These are phyloP conservation scores for Atherinosoma microstoma DNA, from an alignment of 2,797 vertebrate species.

Conservation along the genomic window DNA sequence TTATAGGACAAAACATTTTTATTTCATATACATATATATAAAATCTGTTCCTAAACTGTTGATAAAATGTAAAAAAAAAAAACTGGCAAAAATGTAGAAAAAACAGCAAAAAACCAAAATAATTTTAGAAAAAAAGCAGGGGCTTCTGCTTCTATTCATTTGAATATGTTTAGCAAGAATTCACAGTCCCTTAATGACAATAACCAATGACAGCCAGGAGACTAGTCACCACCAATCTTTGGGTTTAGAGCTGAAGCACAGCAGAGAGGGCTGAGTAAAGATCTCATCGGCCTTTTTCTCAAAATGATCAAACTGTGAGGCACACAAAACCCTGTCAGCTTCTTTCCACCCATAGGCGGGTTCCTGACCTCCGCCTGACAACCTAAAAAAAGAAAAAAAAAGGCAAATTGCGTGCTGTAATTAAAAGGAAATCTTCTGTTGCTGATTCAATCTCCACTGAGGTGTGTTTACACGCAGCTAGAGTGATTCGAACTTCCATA, in stretches of 20 bases:
- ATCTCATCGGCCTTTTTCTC: neutral
- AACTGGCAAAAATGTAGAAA: no score
- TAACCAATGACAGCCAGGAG: neutral
- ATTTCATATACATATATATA: no score
- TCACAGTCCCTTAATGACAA: neutral
- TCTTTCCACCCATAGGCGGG: neutral
- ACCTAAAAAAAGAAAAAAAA: conserved; percentile 16
- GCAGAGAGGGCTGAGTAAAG: conserved; percentile 1
- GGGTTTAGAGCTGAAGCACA: neutral
- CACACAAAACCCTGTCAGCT: neutral
- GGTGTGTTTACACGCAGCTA: conserved; percentile 23
- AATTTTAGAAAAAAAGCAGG: no score
- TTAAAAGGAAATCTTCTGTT: conserved; percentile 34
- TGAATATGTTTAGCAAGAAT: neutral
- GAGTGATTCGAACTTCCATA: conserved; percentile 18
- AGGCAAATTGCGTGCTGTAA: conserved; percentile 21
- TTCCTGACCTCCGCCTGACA: neutral
- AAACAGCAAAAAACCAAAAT: no score
- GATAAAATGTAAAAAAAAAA: no score
- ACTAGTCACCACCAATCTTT: neutral
- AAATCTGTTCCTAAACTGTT: no score
- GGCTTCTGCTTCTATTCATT: neutral
- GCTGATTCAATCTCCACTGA: conserved; percentile 24
- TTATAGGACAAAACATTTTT: no score
- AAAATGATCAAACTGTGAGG: neutral